Percentiles rank a stretch among this genome's conserved stretches.
These are phyloP conservation scores for Vanessa atalanta DNA, from an alignment of 1,140 invertebrate genomes.

Conservation along the genomic window DNA sequence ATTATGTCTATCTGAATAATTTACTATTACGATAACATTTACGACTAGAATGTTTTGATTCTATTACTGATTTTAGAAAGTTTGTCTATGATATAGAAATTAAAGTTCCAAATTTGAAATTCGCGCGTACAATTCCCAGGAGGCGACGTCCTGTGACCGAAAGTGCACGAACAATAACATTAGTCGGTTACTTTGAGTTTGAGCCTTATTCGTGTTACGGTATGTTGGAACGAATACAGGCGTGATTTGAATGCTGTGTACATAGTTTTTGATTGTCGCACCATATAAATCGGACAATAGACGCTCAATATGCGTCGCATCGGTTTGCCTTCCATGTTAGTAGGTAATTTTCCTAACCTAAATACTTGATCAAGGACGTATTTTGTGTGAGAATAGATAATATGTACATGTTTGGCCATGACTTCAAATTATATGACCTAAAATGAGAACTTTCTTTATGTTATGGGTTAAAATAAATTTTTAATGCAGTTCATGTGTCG, in stretches of 20 bases:
- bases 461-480: slow-evolving; percentile 2
- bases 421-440: neutral
- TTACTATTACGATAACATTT: slow-evolving; percentile 15
- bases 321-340: slow-evolving; percentile 56
- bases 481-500: neutral
- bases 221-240: slow-evolving; percentile 76
- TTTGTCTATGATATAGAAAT: slow-evolving; percentile 36
- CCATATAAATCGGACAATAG: slow-evolving; percentile 68
- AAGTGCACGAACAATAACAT: slow-evolving; percentile 58
- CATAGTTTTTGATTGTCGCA: slow-evolving; percentile 59
- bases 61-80: slow-evolving; percentile 53
- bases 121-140: slow-evolving; percentile 41
- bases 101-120: slow-evolving; percentile 26
- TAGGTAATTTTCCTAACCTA: slow-evolving; percentile 72
- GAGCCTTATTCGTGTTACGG: slow-evolving; percentile 71
- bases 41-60: slow-evolving; percentile 3
- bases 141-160: slow-evolving; percentile 65
- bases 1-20: slow-evolving; percentile 57
- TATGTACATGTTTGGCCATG: slow-evolving; percentile 19
- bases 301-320: slow-evolving; percentile 62
- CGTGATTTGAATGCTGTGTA: slow-evolving; percentile 66
- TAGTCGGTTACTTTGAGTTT: slow-evolving; percentile 51
- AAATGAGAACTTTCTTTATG: neutral
- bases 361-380: slow-evolving; percentile 71
- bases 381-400: slow-evolving; percentile 44